These are phyloP conservation scores for Gymnothorax javanicus DNA, from an alignment of 2,797 vertebrate species.

Conservation along the genomic window DNA sequence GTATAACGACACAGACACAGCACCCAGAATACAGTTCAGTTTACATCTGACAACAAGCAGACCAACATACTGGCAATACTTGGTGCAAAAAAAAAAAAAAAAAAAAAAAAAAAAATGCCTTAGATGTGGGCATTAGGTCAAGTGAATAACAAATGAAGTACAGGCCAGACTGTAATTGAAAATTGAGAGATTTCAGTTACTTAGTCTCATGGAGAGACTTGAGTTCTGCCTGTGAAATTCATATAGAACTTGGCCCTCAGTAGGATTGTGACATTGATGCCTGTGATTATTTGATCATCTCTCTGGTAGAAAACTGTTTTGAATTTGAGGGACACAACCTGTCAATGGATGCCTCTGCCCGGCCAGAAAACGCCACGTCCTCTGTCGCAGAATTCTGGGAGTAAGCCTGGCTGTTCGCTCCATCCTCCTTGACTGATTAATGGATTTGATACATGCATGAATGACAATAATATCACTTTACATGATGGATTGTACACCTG, in stretches of 20 bases:
- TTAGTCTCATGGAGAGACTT: not conserved
- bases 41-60: not conserved
- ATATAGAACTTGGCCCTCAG: not conserved
- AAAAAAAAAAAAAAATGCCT: not conserved
- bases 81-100: not conserved
- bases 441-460: not conserved
- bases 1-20: constrained; percentile 67
- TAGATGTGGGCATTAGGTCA: not conserved
- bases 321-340: constrained; percentile 57
- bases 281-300: not conserved
- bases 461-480: not conserved
- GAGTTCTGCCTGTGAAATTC: not conserved
- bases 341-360: constrained; percentile 49
- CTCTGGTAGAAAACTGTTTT: constrained; percentile 58
- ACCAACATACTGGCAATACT: not conserved
- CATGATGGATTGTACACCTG: not conserved
- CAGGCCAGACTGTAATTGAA: not conserved
- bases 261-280: constrained; percentile 10
- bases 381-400: constrained; percentile 89
- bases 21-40: constrained; percentile 68
- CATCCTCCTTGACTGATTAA: not conserved
- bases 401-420: constrained; percentile 64
- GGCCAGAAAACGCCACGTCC: constrained; percentile 71
- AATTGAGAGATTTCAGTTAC: not conserved
- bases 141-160: not conserved